Evolutionary conservation across 2,888 invertebrate genomes (phyloP), one percentile per base, ranked within the genome.

Genomic region (Ennomos fuscantarius): DNA sequence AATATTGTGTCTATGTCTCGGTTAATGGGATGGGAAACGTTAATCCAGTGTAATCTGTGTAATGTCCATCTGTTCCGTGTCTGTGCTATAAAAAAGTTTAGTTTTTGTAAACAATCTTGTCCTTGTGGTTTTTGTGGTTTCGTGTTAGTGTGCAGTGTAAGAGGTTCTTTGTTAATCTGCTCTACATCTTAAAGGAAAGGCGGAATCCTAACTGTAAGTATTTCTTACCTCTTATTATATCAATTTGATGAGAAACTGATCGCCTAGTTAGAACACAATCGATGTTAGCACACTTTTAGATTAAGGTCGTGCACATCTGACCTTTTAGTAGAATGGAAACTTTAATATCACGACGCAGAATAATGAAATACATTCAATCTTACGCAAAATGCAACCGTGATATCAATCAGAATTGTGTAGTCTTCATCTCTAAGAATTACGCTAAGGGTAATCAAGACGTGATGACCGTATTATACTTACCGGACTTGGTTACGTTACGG

Each of bases 21-120:
- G 51, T 60, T 47, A 47, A 46, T 60, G 50, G 55, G 55, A 45
- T 53, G 57, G 61, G n/a, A 65, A 65, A 53, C 37, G 56, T 56
- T 55, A 48, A 54, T 46, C 55, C 37, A 35, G 15, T 58, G 43
- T 55, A 48, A 42, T 39, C 37, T 32, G 15, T 58, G 43, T 55
- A 48, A 42, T 39, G 50, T 62, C 44, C 9, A 32, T 40, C 34
- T 41, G n/a, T 52, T 55, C 11, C 41, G 40, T 56, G 49, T 34
- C 34, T 33, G 55, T 62, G 61, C 58, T 54, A 51, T 57, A 51
- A 55, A 64, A 59, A 62, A 64, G 43, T 55, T 45, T 60, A 63
- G 42, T 68, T 68, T 68, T 66, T 63, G 63, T 70, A 69, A 70
- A 69, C 66, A 72, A 55, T 62, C 36, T 53, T 61, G 62, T 51